Conservation (phyloP, 2,113 vertebrate genomes). For the Mystacornis crossleyi region DNA sequence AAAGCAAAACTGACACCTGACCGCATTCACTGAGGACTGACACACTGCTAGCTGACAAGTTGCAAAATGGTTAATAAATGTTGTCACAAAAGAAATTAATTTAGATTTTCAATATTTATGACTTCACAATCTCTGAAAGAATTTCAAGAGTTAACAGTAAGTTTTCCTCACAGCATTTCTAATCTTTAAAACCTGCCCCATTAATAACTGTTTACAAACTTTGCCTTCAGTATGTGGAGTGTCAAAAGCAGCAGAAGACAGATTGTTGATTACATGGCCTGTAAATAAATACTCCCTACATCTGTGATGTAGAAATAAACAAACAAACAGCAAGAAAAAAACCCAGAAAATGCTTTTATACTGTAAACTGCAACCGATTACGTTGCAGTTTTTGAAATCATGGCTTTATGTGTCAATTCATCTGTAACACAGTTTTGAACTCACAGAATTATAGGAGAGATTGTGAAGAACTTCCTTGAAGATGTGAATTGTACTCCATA, state of each 20-base stretch:
- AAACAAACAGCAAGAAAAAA: neutral
- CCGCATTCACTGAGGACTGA: neutral
- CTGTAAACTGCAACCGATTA: neutral
- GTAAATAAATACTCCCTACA: neutral
- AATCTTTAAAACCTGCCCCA: neutral
- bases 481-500: slow-evolving; percentile 98
- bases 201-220: neutral
- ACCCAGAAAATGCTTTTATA: neutral
- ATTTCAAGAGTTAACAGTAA: neutral
- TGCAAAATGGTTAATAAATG: neutral
- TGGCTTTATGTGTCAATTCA: neutral
- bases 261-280: neutral
- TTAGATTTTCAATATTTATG: neutral
- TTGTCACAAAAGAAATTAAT: neutral
- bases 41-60: neutral
- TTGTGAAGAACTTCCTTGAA: slow-evolving; percentile 98
- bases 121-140: neutral
- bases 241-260: neutral
- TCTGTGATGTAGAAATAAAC: neutral
- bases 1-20: neutral
- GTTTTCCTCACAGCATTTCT: neutral
- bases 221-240: neutral
- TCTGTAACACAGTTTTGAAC: slow-evolving; percentile 49
- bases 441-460: slow-evolving; percentile 97
- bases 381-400: neutral